Percentiles rank a stretch among this genome's conserved stretches.
phyloP scores from a whole-genome alignment of 2,797 vertebrate genomes.

The Oreochromis grahami region DNA sequence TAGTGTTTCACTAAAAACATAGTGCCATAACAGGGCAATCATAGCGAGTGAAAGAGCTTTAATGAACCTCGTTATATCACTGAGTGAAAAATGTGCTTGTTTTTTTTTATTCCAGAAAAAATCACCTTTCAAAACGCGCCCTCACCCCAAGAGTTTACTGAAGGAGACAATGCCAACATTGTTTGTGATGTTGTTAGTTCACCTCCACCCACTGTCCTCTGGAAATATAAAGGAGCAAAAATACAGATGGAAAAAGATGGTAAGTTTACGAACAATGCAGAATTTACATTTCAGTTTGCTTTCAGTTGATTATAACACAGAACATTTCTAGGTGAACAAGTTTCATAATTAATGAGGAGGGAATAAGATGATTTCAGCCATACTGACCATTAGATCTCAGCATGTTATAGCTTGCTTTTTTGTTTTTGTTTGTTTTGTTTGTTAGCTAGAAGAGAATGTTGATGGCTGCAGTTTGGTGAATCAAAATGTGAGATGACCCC shows the following conservation, averaged over 20 bases:
- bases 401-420: background rate
- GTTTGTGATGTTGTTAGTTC: slow-evolving; percentile 92
- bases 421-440: background rate
- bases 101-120: slow-evolving; percentile 81
- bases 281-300: background rate
- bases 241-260: slow-evolving; percentile 95
- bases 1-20: background rate
- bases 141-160: slow-evolving; percentile 93
- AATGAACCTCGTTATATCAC: background rate
- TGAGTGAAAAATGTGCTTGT: background rate
- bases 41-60: background rate
- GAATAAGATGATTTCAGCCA: background rate
- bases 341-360: background rate
- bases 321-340: background rate
- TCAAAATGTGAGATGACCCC: background rate
- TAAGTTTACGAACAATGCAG: slow-evolving; percentile 60
- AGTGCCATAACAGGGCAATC: background rate
- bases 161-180: slow-evolving; percentile 89
- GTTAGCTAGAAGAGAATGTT: background rate
- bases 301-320: background rate
- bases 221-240: slow-evolving; percentile 90
- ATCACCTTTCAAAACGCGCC: slow-evolving; percentile 94
- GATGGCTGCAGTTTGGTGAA: background rate
- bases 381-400: background rate
- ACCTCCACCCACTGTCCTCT: slow-evolving; percentile 89